Conservation (phyloP, 2,888 invertebrate genomes). For the Acronicta psi region DNA sequence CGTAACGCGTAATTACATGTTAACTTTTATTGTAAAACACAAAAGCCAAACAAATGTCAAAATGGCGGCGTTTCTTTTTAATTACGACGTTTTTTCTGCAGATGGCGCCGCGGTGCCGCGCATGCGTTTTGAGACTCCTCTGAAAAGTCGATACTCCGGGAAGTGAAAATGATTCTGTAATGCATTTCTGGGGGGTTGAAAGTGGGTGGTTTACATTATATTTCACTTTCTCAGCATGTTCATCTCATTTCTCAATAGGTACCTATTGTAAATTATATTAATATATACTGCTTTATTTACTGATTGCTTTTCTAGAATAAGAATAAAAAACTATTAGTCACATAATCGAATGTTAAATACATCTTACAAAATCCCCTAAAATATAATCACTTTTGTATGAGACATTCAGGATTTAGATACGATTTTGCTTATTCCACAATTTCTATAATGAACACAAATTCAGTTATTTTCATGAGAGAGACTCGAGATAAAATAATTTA, state of each 20-base stretch:
- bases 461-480: too few relatives aligned
- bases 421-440: too few relatives aligned
- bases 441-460: too few relatives aligned
- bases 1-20: slow-evolving; percentile 73
- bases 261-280: too few relatives aligned
- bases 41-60: slow-evolving; percentile 89
- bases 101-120: slow-evolving; percentile 78
- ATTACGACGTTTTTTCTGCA: slow-evolving; percentile 64
- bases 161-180: not conserved
- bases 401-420: too few relatives aligned
- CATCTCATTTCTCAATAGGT: too few relatives aligned
- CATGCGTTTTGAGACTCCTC: slow-evolving; percentile 80
- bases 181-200: slow-evolving; percentile 15
- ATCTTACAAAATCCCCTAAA: too few relatives aligned
- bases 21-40: slow-evolving; percentile 78
- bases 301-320: too few relatives aligned
- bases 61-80: slow-evolving; percentile 85
- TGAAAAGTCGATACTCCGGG: slow-evolving; percentile 67
- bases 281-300: not conserved
- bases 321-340: too few relatives aligned
- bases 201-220: not conserved
- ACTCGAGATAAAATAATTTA: too few relatives aligned
- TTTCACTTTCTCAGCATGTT: not conserved
- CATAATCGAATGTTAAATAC: too few relatives aligned
- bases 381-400: too few relatives aligned